Conservation (phyloP, 2,888 invertebrate species). For the Tetragonisca angustula region DNA sequence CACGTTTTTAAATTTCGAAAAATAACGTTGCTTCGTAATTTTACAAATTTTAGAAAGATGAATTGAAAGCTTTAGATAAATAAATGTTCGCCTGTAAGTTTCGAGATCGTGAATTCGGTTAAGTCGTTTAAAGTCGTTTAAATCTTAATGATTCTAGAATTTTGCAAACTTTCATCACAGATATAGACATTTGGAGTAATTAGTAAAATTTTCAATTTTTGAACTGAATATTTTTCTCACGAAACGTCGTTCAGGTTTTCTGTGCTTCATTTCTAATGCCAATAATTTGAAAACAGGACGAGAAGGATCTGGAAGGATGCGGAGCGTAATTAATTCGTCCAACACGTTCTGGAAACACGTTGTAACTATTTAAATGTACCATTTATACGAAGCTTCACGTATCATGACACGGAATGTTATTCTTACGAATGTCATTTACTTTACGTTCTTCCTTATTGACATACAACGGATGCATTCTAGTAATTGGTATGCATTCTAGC, state of each 20-base stretch:
- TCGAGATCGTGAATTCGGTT: too few species aligned
- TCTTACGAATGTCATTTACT: constrained; percentile 40
- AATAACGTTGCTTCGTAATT: too few species aligned
- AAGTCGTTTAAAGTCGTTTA: neutral
- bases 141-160: neutral
- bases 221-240: too few species aligned
- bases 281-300: neutral
- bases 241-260: too few species aligned
- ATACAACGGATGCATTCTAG: constrained; percentile 65
- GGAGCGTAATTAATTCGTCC: constrained; percentile 51
- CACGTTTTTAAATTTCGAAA: too few species aligned
- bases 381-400: constrained; percentile 59
- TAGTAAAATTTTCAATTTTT: too few species aligned
- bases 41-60: too few species aligned
- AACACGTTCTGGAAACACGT: constrained; percentile 49
- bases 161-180: neutral
- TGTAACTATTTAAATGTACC: constrained; percentile 45
- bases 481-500: constrained; percentile 68
- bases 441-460: constrained; percentile 66
- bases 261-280: too few species aligned
- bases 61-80: too few species aligned
- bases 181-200: too few species aligned
- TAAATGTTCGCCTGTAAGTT: too few species aligned
- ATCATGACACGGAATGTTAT: constrained; percentile 50
- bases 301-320: neutral